phyloP scores from a whole-genome alignment of 2,113 vertebrate species.

The Numida meleagris region DNA sequence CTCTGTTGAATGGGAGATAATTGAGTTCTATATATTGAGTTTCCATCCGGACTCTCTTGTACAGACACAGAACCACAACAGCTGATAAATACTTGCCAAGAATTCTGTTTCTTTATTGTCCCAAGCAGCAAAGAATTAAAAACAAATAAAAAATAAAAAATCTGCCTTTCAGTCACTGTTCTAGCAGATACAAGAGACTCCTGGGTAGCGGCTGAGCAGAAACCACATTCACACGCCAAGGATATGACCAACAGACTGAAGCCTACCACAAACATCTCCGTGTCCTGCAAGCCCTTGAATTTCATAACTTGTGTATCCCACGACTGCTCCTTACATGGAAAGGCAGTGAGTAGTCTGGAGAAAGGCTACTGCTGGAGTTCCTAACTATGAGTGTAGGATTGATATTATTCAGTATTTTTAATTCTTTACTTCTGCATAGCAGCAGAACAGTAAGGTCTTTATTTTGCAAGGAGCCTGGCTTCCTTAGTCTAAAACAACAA shows the following conservation, averaged over 20 bases:
- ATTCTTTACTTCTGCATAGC: background rate
- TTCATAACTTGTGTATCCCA: background rate
- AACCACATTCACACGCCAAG: background rate
- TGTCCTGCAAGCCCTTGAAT: background rate
- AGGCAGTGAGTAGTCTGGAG: background rate
- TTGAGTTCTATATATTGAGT: background rate
- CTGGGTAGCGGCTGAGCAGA: background rate
- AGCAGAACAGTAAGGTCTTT: background rate
- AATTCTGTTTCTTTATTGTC: slow-evolving; percentile 22
- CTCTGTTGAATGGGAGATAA: background rate
- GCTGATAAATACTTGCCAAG: background rate
- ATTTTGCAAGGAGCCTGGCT: background rate
- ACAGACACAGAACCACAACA: background rate
- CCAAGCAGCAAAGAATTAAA: slow-evolving; percentile 29
- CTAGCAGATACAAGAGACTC: slow-evolving; percentile 21
- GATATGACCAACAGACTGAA: background rate
- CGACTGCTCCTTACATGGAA: background rate
- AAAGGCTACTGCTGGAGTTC: background rate
- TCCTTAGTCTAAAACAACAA: background rate
- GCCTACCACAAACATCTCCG: background rate
- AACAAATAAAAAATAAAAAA: background rate
- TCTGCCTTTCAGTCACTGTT: background rate
- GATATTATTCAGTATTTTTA: background rate
- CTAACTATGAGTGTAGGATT: background rate
- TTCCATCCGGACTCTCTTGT: background rate